Evolutionary conservation across 2,797 vertebrate species (phyloP).

Genomic region (Sebastes alutus): DNA sequence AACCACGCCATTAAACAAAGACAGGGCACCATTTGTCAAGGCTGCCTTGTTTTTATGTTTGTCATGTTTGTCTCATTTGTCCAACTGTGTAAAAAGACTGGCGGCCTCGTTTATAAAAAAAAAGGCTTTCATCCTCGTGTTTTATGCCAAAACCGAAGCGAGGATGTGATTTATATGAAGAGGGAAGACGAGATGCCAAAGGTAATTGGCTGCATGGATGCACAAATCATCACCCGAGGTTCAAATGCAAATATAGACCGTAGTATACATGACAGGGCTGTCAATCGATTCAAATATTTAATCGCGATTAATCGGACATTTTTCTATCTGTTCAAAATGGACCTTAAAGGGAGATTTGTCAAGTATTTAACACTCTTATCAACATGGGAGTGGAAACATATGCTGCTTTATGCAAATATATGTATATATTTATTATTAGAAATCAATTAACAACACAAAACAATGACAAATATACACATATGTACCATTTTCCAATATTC

Average conservation of each 20-base stretch:
- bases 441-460: too few relatives aligned
- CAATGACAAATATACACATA: background rate
- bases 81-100: constrained; percentile 18
- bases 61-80: constrained; percentile 50
- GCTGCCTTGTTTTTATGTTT: constrained; percentile 51
- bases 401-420: too few relatives aligned
- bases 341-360: rapidly evolving
- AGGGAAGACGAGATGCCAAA: background rate
- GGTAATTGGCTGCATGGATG: background rate
- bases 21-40: constrained; percentile 53
- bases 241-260: background rate
- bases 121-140: background rate
- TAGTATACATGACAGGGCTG: background rate
- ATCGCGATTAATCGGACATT: background rate
- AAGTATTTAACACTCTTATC: too few relatives aligned
- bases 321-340: too few relatives aligned
- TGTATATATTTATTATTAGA: too few relatives aligned
- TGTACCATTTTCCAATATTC: background rate
- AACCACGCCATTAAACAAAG: constrained; percentile 58
- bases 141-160: constrained; percentile 13
- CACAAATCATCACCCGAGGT: background rate
- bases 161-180: background rate
- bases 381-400: too few relatives aligned
- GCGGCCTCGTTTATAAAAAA: constrained; percentile 11
- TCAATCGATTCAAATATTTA: background rate